These are phyloP conservation scores for Falco biarmicus DNA, from an alignment of 2,797 vertebrate species.

Conservation along the genomic window DNA sequence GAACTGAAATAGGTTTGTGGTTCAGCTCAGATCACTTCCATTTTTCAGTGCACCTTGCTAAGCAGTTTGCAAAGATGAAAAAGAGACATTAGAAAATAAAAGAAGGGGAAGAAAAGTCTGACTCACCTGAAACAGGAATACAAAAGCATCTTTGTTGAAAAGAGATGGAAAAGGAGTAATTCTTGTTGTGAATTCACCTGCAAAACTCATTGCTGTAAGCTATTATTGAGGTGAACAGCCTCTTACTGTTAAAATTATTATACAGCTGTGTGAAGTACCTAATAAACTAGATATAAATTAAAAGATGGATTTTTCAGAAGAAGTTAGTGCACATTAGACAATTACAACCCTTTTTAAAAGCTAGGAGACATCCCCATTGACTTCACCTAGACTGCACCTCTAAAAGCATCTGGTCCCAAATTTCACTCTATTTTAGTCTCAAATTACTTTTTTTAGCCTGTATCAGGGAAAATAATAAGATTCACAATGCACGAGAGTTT, in stretches of 20 bases:
- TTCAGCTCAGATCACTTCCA: not conserved
- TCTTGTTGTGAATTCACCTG: constrained; percentile 16
- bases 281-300: not conserved
- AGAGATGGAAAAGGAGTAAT: constrained; percentile 5
- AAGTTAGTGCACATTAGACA: not conserved
- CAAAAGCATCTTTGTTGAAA: not conserved
- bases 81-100: not conserved
- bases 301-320: not conserved
- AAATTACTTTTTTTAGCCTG: not conserved
- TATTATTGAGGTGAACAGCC: not conserved
- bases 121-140: not conserved
- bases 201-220: not conserved
- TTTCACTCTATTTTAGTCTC: rapidly evolving
- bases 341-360: not conserved
- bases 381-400: not conserved
- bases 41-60: not conserved
- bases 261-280: not conserved
- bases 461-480: not conserved
- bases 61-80: not conserved
- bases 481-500: not conserved
- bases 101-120: not conserved
- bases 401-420: not conserved
- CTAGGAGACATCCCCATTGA: not conserved
- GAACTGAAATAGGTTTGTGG: not conserved
- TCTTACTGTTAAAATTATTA: not conserved